A percentile compares a stretch with the other conserved stretches of the same genome.
Evolutionary conservation across 2,113 vertebrate species (phyloP).

Genomic region (human): GRCh38 chr3:185413001-185413500

Average conservation of each 20-base stretch:
- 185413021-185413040: constrained; percentile 8
- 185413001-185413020: not conserved
- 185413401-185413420: not conserved
- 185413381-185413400: not conserved
- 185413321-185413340: not conserved
- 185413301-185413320: not conserved
- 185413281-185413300: not conserved
- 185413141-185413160: not conserved
- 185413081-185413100: not conserved
- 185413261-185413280: constrained; percentile 1
- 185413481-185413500: not conserved
- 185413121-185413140: not conserved
- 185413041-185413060: not conserved
- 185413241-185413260: not conserved
- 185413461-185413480: not conserved
- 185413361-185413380: not conserved
- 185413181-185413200: constrained; percentile 20
- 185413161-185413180: not conserved
- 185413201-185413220: not conserved
- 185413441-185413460: constrained; percentile 31
- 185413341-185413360: not conserved
- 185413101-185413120: not conserved
- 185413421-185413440: not conserved
- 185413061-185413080: not conserved
- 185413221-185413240: not conserved